phyloP scores from a whole-genome alignment of 2,888 invertebrate genomes.

The Drosophila anomelani region DNA sequence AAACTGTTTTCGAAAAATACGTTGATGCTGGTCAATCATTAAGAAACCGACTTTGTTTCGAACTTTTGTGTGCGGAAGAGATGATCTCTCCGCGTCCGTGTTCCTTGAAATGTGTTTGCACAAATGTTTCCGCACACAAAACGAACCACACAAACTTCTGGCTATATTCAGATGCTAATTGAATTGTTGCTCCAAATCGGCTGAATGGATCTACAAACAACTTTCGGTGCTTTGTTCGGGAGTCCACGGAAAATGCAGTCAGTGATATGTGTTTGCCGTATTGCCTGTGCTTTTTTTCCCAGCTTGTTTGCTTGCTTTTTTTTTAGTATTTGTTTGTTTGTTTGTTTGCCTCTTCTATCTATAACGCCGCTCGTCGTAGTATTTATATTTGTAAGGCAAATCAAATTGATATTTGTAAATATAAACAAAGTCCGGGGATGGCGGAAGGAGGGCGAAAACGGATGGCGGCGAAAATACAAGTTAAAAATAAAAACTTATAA shows the following conservation, averaged over 20 bases:
- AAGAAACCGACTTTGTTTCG: constrained; percentile 25
- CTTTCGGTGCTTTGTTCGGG: constrained; percentile 29
- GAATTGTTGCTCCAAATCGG: constrained; percentile 21
- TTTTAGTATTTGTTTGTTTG: constrained; percentile 3
- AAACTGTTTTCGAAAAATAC: constrained; percentile 21
- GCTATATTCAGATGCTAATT: constrained; percentile 39
- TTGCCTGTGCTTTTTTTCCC: constrained; percentile 9
- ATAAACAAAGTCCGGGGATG: constrained; percentile 43
- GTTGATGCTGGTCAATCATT: constrained; percentile 5
- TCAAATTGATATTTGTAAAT: constrained; percentile 48
- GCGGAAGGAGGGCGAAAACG: constrained; percentile 8
- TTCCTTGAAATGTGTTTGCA: constrained; percentile 21
- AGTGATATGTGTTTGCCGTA: constrained; percentile 32
- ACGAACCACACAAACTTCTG: constrained; percentile 35
- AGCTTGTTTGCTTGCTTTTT: constrained; percentile 8
- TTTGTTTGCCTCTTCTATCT: constrained; percentile 10
- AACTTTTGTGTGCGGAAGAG: constrained; percentile 14
- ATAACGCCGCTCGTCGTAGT: constrained; percentile 17
- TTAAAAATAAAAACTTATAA: constrained; percentile 64
- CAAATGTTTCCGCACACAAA: constrained; percentile 46
- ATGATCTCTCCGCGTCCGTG: constrained; percentile 7
- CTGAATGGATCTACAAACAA: neutral
- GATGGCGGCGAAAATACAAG: constrained; percentile 50
- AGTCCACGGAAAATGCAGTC: constrained; percentile 31
- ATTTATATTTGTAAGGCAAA: constrained; percentile 21